Conservation (phyloP, 2,113 vertebrate species). For the Andinoacara biseriatus region DNA sequence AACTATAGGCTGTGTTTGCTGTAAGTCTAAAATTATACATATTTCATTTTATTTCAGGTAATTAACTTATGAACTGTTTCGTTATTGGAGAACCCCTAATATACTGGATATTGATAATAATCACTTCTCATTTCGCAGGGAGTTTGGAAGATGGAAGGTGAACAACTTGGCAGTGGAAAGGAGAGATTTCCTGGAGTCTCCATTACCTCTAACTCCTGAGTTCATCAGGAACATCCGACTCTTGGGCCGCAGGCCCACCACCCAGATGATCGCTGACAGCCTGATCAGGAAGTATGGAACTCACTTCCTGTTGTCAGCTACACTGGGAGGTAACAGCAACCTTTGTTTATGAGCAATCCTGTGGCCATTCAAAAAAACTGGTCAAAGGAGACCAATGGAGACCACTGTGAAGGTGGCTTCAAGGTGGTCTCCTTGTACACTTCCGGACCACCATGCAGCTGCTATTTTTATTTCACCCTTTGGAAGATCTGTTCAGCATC, state of each 20-base stretch:
- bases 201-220: constrained; percentile 91
- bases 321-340: constrained; percentile 89
- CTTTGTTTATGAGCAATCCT: neutral
- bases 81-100: neutral
- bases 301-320: constrained; percentile 94
- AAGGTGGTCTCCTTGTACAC: neutral
- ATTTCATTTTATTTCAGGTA: neutral
- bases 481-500: neutral
- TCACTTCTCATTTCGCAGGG: constrained; percentile 79
- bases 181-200: constrained; percentile 92
- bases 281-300: constrained; percentile 99
- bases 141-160: constrained; percentile 98
- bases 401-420: neutral
- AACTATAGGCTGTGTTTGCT: neutral
- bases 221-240: constrained; percentile 95
- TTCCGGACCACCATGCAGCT: neutral
- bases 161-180: constrained; percentile 95
- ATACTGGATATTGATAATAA: neutral
- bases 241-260: constrained; percentile 91
- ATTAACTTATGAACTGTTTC: neutral
- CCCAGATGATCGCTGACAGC: constrained; percentile 94
- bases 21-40: neutral
- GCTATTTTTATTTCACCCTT: neutral
- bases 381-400: no score
- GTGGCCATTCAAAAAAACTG: rapidly evolving